phyloP scores from a whole-genome alignment of 2,888 invertebrate species.

The Tetropium fuscum region DNA sequence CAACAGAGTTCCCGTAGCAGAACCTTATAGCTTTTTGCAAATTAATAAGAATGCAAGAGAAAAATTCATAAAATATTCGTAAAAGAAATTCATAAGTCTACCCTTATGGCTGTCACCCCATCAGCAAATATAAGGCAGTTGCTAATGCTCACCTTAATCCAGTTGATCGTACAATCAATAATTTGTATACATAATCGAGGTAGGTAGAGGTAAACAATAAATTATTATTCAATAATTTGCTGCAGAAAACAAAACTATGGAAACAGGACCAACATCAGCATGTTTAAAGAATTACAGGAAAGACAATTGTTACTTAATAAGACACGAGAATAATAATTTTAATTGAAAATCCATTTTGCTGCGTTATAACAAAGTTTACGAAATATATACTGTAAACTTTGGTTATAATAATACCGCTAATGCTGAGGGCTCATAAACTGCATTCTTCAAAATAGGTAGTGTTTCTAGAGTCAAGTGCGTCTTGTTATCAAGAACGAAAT shows the following conservation, averaged over 20 bases:
- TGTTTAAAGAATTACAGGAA: slow-evolving; percentile 10
- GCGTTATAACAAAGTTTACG: too few species aligned
- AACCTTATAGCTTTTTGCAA: too few species aligned
- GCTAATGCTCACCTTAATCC: neutral
- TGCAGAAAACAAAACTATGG: slow-evolving; percentile 4
- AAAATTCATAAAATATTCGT: too few species aligned
- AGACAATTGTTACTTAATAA: slow-evolving; percentile 25
- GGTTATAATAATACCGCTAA: slow-evolving; percentile 35
- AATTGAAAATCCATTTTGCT: slow-evolving; percentile 34
- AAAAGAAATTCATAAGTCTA: too few species aligned
- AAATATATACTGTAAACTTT: too few species aligned
- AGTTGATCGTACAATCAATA: neutral
- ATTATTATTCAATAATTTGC: neutral
- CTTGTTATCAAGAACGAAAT: slow-evolving; percentile 29
- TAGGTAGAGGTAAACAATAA: neutral
- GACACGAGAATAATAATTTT: slow-evolving; percentile 12
- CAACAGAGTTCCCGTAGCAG: too few species aligned
- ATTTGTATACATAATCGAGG: neutral
- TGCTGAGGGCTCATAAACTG: slow-evolving; percentile 28
- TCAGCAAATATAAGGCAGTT: too few species aligned
- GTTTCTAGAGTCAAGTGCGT: slow-evolving; percentile 38
- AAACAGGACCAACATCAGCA: neutral
- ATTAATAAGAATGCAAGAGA: too few species aligned
- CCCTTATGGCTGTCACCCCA: too few species aligned
- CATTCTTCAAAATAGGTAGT: slow-evolving; percentile 24